phyloP scores from a whole-genome alignment of 2,888 invertebrate genomes.

The Yponomeuta sedellus region DNA sequence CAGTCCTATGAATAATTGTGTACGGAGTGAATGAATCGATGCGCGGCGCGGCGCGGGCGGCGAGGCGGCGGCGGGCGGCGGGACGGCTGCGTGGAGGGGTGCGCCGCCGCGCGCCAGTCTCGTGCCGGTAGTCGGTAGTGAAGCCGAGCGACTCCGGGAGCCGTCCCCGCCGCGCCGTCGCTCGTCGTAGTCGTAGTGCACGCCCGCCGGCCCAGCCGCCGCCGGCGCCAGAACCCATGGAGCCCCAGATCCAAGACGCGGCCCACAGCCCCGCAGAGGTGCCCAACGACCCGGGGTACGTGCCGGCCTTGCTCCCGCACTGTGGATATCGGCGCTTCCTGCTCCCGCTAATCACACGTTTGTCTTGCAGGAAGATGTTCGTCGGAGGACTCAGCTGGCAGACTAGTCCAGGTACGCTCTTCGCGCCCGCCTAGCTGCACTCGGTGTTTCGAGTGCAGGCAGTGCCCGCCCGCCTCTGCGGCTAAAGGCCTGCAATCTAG shows the following conservation, averaged over 20 bases:
- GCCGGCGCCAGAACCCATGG: slow-evolving; percentile 81
- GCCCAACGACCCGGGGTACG: slow-evolving; percentile 96
- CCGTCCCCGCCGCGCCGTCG: slow-evolving; percentile 77
- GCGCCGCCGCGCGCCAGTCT: slow-evolving; percentile 77
- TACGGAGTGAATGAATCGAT: slow-evolving; percentile 75
- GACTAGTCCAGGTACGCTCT: slow-evolving; percentile 96
- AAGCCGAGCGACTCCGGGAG: slow-evolving; percentile 79
- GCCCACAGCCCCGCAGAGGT: slow-evolving; percentile 92
- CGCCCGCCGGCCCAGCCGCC: slow-evolving; percentile 56
- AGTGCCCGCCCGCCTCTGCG: slow-evolving; percentile 27
- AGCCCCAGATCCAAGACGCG: slow-evolving; percentile 87
- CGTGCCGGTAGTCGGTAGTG: slow-evolving; percentile 85
- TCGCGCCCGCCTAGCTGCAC: slow-evolving; percentile 50
- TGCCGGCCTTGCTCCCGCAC: slow-evolving; percentile 29
- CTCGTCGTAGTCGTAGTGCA: slow-evolving; percentile 78
- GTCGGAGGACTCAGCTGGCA: slow-evolving; percentile 99
- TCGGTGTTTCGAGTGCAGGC: slow-evolving; percentile 41
- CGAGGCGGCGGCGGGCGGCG: slow-evolving; percentile 44
- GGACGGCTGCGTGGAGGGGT: slow-evolving; percentile 57
- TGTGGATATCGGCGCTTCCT: slow-evolving; percentile 24
- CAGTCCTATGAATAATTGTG: slow-evolving; percentile 72
- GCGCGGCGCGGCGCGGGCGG: slow-evolving; percentile 48
- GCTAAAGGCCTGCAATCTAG: not conserved
- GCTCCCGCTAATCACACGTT: slow-evolving; percentile 65
- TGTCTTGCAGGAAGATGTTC: slow-evolving; percentile 99